phyloP scores from a whole-genome alignment of 2,888 invertebrate species.

The Hydrotaea cyrtoneurina region DNA sequence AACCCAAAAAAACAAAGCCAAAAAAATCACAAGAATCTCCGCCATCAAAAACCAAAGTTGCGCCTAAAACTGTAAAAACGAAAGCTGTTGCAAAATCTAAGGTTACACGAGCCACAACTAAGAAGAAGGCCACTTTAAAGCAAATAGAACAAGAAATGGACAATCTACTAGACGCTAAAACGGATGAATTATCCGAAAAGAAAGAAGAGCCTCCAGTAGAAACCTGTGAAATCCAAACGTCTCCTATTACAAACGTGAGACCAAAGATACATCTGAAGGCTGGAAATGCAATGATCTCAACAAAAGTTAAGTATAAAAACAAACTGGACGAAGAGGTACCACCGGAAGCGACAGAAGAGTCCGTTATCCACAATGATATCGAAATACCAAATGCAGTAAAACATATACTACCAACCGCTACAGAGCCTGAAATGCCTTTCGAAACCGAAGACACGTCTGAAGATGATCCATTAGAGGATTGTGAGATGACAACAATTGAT shows the following conservation, averaged over 20 bases:
- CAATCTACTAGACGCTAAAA: conserved; percentile 11
- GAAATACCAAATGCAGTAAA: neutral
- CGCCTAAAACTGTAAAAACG: conserved; percentile 33
- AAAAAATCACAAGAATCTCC: conserved; percentile 34
- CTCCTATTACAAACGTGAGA: conserved; percentile 8
- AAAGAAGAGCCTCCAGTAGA: conserved; percentile 20
- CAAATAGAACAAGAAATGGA: conserved; percentile 31
- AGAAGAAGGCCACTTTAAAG: conserved; percentile 5
- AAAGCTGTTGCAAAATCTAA: conserved; percentile 36
- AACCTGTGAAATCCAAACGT: neutral
- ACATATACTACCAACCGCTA: neutral
- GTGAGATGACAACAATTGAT: conserved; percentile 59
- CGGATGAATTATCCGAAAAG: conserved; percentile 19
- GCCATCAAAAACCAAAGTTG: conserved; percentile 35
- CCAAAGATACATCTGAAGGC: conserved; percentile 57
- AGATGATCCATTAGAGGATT: conserved; percentile 67
- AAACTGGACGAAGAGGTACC: neutral
- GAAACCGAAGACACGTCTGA: conserved; percentile 47
- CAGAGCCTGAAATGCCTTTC: neutral
- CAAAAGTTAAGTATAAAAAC: conserved; percentile 30
- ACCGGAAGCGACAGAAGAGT: neutral
- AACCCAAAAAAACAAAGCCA: conserved; percentile 41
- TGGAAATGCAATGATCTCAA: conserved; percentile 50
- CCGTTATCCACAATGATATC: neutral
- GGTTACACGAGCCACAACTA: conserved; percentile 23